Evolutionary conservation across 1,140 invertebrate species (phyloP).

Genomic region (Sinella curviseta): DNA sequence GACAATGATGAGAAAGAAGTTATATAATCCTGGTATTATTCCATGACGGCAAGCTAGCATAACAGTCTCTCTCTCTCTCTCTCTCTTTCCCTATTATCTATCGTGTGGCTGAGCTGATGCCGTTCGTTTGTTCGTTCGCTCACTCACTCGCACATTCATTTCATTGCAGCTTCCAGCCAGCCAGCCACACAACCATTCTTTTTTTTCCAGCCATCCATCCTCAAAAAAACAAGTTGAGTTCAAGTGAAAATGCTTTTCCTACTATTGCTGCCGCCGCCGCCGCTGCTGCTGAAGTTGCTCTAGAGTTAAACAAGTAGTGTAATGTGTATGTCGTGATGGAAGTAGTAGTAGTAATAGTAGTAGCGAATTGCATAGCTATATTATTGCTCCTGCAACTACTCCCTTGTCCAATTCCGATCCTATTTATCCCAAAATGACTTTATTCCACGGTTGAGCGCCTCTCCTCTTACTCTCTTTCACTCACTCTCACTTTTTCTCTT

Average conservation of each 20-base stretch:
- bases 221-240: neutral
- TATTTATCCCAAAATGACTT: conserved; percentile 51
- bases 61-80: neutral
- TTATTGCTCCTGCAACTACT: conserved; percentile 24
- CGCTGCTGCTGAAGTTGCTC: neutral
- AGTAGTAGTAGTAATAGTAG: neutral
- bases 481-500: conserved; percentile 16
- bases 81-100: conserved; percentile 13
- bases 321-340: neutral
- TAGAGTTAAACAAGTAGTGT: neutral
- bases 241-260: conserved; percentile 7
- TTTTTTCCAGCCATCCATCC: neutral
- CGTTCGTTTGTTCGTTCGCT: neutral
- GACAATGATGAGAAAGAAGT: conserved; percentile 11
- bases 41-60: conserved; percentile 16
- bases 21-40: conserved; percentile 49
- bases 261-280: neutral
- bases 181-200: neutral
- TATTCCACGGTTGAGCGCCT: conserved; percentile 49
- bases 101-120: conserved; percentile 16
- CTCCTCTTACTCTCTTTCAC: conserved; percentile 34
- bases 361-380: neutral
- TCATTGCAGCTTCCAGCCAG: neutral
- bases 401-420: conserved; percentile 49
- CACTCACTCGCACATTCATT: neutral